phyloP scores from a whole-genome alignment of 2,797 vertebrate species.

The Chanos chanos region DNA sequence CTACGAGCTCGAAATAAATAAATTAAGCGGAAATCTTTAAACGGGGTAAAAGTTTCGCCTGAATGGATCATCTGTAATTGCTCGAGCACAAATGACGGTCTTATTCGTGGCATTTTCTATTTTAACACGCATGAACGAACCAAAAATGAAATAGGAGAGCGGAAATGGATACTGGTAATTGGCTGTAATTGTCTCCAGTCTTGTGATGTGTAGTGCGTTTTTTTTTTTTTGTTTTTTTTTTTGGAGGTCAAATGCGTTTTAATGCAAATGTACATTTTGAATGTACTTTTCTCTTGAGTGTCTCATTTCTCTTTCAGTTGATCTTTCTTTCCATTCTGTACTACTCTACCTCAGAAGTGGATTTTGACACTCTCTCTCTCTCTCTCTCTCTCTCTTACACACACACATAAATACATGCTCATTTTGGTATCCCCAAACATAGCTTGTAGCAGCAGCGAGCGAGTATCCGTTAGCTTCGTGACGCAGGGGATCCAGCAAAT shows the following conservation, averaged over 20 bases:
- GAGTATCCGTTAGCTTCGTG: too few relatives aligned
- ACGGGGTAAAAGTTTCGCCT: slow-evolving; percentile 32
- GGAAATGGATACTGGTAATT: slow-evolving; percentile 62
- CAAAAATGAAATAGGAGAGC: slow-evolving; percentile 53
- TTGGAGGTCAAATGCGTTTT: slow-evolving; percentile 66
- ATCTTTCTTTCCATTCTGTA: too few relatives aligned
- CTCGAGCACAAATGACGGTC: slow-evolving; percentile 47
- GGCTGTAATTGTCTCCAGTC: slow-evolving; percentile 56
- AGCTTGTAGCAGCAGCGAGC: too few relatives aligned
- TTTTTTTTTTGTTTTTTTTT: slow-evolving; percentile 31
- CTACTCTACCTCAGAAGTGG: too few relatives aligned
- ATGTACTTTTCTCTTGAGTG: slow-evolving; percentile 30
- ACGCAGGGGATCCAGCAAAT: too few relatives aligned
- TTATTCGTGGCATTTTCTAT: slow-evolving; percentile 42
- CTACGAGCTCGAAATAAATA: slow-evolving; percentile 29
- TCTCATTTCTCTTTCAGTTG: slow-evolving; percentile 52
- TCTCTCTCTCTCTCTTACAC: too few relatives aligned
- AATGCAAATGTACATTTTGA: slow-evolving; percentile 61
- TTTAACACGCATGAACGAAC: slow-evolving; percentile 43
- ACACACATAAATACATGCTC: too few relatives aligned
- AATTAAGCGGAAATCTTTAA: slow-evolving; percentile 10
- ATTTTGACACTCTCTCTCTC: too few relatives aligned
- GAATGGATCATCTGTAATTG: slow-evolving; percentile 46
- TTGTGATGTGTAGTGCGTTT: slow-evolving; percentile 33
- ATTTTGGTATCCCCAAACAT: too few relatives aligned